Evolutionary conservation across 2,797 vertebrate genomes (phyloP).

Genomic region (Somateria mollissima): DNA sequence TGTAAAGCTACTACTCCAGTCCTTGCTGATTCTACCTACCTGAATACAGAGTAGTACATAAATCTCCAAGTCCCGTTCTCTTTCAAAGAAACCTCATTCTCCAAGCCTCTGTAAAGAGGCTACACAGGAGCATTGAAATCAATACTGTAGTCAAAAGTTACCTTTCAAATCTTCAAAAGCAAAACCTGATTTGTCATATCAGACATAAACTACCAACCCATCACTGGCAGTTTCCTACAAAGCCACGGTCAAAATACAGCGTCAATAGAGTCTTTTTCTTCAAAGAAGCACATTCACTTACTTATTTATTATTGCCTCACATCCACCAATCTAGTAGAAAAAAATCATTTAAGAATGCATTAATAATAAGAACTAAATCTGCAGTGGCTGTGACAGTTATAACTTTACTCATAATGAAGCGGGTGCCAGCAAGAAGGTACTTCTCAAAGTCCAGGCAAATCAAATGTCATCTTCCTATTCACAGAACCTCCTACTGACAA

Average conservation of each 20-base stretch:
- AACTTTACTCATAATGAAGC: neutral
- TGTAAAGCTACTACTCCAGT: neutral
- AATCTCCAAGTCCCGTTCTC: neutral
- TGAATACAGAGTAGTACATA: neutral
- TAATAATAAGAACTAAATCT: slow-evolving; percentile 23
- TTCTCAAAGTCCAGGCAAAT: slow-evolving; percentile 12
- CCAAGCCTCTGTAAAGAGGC: neutral
- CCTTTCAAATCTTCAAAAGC: neutral
- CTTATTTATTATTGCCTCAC: neutral
- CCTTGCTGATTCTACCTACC: neutral
- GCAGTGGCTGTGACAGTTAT: neutral
- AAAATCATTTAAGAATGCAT: neutral
- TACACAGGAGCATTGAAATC: neutral
- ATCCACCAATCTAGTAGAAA: neutral
- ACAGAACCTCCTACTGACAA: neutral
- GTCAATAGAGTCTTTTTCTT: neutral
- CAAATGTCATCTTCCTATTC: neutral
- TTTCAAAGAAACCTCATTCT: neutral
- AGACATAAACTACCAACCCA: neutral
- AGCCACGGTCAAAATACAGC: neutral
- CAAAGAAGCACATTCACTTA: neutral
- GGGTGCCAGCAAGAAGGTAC: neutral
- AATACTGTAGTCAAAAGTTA: neutral
- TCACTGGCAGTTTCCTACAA: neutral
- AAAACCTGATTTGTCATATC: neutral